phyloP scores from a whole-genome alignment of 2,113 vertebrate genomes.

The Varanus salvator region DNA sequence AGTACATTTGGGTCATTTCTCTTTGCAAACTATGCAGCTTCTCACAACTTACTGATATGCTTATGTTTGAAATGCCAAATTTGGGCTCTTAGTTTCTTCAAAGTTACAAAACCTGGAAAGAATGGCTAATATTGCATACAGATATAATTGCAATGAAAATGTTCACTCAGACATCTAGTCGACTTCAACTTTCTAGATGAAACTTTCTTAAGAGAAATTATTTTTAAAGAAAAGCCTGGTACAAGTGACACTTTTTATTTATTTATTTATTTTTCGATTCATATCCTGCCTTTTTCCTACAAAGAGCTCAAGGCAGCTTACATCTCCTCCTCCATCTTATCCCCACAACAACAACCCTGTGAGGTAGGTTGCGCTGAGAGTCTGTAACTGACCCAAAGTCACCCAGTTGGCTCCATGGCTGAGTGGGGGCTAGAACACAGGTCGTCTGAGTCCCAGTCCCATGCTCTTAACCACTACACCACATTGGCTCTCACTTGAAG shows the following conservation, averaged over 20 bases:
- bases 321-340: no score
- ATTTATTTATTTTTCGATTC: no score
- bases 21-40: background rate
- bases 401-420: no score
- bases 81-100: background rate
- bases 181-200: background rate
- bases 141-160: background rate
- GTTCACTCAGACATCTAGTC: background rate
- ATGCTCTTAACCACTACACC: no score
- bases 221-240: background rate
- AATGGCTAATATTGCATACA: background rate
- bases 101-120: background rate
- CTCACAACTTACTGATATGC: background rate
- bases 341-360: no score
- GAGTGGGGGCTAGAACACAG: no score
- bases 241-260: slow-evolving; percentile 10
- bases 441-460: no score
- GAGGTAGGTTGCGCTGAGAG: no score
- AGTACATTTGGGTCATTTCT: background rate
- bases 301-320: no score
- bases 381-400: no score
- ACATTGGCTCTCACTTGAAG: slow-evolving; percentile 2
- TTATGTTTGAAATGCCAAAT: background rate
- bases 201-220: background rate
- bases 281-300: no score